Evolutionary conservation across 2,797 vertebrate species (phyloP).

Genomic region (Leptodactylus fallax): DNA sequence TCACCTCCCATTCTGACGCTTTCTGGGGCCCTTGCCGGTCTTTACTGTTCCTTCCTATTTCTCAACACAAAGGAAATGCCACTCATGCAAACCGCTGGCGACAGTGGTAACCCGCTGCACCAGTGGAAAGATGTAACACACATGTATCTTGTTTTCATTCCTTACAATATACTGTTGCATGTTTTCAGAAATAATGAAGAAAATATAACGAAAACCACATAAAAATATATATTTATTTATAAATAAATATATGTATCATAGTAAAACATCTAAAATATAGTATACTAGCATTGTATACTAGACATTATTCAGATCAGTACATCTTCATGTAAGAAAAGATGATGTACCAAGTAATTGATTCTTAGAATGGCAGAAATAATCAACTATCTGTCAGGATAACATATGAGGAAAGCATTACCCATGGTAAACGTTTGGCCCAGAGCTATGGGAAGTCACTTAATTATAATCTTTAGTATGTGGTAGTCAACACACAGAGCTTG

Average conservation of each 20-base stretch:
- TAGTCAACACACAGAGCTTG: conserved; percentile 39
- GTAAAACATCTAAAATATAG: not conserved
- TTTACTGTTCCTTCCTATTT: too few relatives aligned
- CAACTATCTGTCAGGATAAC: conserved; percentile 55
- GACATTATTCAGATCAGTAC: not conserved
- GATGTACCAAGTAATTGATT: conserved; percentile 20
- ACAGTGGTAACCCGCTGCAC: too few relatives aligned
- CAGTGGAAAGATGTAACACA: too few relatives aligned
- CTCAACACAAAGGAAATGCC: too few relatives aligned
- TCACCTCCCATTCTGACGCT: too few relatives aligned
- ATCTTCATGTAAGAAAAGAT: conserved; percentile 9
- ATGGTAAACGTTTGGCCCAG: conserved; percentile 43
- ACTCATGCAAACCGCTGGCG: too few relatives aligned
- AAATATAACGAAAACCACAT: not conserved
- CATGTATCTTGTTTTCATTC: too few relatives aligned
- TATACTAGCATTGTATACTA: not conserved
- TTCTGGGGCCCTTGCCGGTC: too few relatives aligned
- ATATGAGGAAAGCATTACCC: conserved; percentile 51
- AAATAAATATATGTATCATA: not conserved
- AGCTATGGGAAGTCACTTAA: conserved; percentile 53
- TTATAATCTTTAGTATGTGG: conserved; percentile 55
- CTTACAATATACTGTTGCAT: too few relatives aligned
- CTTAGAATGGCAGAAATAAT: conserved; percentile 46
- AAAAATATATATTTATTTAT: too few relatives aligned
- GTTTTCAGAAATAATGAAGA: not conserved